Percentiles rank a stretch among this genome's conserved stretches.
Evolutionary conservation across 2,113 vertebrate species (phyloP).

Genomic region (Corythoichthys haematopterus): DNA sequence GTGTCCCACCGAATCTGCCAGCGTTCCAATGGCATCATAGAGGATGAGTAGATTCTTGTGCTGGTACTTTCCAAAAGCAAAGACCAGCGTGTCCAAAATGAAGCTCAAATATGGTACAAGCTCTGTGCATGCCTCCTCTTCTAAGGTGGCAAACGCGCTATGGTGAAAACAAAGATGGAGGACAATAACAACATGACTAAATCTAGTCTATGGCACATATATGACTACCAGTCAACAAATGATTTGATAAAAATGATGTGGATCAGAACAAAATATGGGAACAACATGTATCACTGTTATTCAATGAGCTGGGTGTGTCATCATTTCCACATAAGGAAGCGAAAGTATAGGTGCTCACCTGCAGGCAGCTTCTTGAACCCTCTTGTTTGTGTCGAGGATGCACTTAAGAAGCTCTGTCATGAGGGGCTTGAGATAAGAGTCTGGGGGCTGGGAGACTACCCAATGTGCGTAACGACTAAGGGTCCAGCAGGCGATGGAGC

Average conservation of each 20-base stretch:
- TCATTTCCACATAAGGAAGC: slow-evolving; percentile 38
- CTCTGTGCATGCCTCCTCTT: slow-evolving; percentile 93
- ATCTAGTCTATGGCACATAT: background rate
- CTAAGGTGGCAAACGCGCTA: slow-evolving; percentile 91
- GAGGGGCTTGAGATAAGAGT: slow-evolving; percentile 89
- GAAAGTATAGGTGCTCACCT: slow-evolving; percentile 68
- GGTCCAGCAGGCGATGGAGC: slow-evolving; percentile 94
- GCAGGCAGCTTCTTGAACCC: slow-evolving; percentile 93
- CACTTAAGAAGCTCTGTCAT: slow-evolving; percentile 94
- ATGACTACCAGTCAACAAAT: background rate
- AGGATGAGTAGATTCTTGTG: slow-evolving; percentile 96
- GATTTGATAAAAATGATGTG: slow-evolving; percentile 1
- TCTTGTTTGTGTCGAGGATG: slow-evolving; percentile 91
- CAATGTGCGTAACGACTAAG: slow-evolving; percentile 96
- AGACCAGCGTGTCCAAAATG: slow-evolving; percentile 91
- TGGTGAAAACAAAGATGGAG: background rate
- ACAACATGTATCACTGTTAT: slow-evolving; percentile 55
- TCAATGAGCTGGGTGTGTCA: slow-evolving; percentile 61
- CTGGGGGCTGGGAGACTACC: slow-evolving; percentile 92
- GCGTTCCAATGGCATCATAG: slow-evolving; percentile 91
- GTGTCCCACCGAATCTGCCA: slow-evolving; percentile 93
- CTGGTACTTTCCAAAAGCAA: slow-evolving; percentile 94
- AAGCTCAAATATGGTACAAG: slow-evolving; percentile 94
- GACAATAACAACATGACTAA: background rate
- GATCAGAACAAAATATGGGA: slow-evolving; percentile 55